Evolutionary conservation across 2,797 vertebrate genomes (phyloP), one percentile per base, ranked within the genome.

Genomic region (Danio jaintianensis): DNA sequence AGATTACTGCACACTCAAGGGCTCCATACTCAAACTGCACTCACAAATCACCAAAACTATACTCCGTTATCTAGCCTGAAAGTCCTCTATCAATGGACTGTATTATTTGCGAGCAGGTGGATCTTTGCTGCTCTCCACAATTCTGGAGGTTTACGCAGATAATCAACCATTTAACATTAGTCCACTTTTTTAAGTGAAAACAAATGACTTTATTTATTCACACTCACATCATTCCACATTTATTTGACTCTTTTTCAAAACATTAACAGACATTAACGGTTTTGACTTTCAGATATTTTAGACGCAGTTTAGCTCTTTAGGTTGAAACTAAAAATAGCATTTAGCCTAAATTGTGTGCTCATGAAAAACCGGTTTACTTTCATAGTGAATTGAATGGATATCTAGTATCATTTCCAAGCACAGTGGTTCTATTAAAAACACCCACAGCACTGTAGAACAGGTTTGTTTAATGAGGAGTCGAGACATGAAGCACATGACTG

Each of bases 401-500:
- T 15, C 45, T 68, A 50, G 48, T n/a, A 5, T n/a, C 47, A 9
- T 9, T n/a, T 29, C 13, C 2, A 38, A 58, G 40, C 48, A 16
- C 5, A 29, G 7, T 58, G 18, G 38, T 62, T 36, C 42, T 59
- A 16, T 64, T 59, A 79, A 50, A n/a, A 52, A 45, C 5, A 9
- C 15, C n/a, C 43, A 15, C 7, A 5, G 53, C 20, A n/a, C 66
- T 82, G 36, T 66, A 45, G 62, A 68, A 72, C 36, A 36, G 16
- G 40, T 55, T 68, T 77, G 40, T 18, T 58, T 72, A 48, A 68
- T 43, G 18, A 38, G 62, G 55, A 62, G 22, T 55, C 42, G 5
- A 81, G 75, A 52, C 1, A 56, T 8, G 36, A 71, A 79, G 67
- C 86, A 55, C 85, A 78, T 85, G 86, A 88, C 8, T 56, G 29